Percentiles rank a stretch among this genome's conserved stretches.
phyloP scores from a whole-genome alignment of 1,140 invertebrate genomes.

The Helicoverpa armigera region DNA sequence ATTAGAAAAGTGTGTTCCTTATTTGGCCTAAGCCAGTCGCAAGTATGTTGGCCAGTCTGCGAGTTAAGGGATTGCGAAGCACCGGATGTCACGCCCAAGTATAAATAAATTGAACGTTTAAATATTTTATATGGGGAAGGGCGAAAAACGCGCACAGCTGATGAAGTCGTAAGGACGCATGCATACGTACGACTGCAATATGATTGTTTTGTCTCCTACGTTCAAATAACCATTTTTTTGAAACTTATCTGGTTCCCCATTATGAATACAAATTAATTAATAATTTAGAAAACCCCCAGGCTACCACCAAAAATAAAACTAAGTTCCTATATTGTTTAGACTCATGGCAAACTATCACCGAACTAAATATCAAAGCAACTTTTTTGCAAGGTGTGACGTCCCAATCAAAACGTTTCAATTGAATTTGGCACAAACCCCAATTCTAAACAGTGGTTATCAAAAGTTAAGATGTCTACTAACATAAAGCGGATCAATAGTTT shows the following conservation, averaged over 20 bases:
- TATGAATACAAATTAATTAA: too few species aligned
- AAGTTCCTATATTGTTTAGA: too few species aligned
- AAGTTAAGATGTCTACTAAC: constrained; percentile 49
- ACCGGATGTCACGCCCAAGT: constrained; percentile 19
- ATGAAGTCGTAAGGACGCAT: constrained; percentile 24
- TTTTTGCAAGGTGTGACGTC: background rate
- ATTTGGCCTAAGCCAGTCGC: constrained; percentile 26
- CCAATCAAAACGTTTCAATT: background rate
- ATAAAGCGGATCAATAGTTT: constrained; percentile 80
- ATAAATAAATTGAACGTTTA: constrained; percentile 46
- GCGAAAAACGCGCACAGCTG: constrained; percentile 36
- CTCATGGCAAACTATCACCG: too few species aligned
- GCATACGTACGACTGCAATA: background rate
- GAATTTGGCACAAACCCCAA: background rate
- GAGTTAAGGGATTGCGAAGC: constrained; percentile 1
- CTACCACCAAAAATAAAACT: too few species aligned
- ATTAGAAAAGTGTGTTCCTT: constrained; percentile 39
- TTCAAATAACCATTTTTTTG: too few species aligned
- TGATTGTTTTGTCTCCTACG: too few species aligned
- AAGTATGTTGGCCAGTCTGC: constrained; percentile 23
- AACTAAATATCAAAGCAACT: too few species aligned
- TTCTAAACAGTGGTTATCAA: background rate
- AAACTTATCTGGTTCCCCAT: too few species aligned
- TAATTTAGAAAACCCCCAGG: too few species aligned
- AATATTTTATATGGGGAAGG: constrained; percentile 42